phyloP scores from a whole-genome alignment of 2,797 vertebrate species.

The Sebastes dallii region DNA sequence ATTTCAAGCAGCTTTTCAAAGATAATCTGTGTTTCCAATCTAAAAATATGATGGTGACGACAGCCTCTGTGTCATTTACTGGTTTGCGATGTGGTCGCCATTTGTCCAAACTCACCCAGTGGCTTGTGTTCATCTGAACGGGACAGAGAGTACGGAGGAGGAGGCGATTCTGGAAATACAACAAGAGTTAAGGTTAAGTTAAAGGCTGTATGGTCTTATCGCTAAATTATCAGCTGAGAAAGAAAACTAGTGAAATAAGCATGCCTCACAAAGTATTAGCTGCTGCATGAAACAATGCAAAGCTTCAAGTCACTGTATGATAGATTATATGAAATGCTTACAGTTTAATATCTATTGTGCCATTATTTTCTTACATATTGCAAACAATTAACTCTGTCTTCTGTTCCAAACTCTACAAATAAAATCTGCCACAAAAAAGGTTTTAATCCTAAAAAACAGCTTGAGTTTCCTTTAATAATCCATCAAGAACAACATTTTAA shows the following conservation, averaged over 20 bases:
- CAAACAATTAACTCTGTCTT: neutral
- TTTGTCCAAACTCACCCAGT: slow-evolving; percentile 86
- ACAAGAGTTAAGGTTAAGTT: slow-evolving; percentile 11
- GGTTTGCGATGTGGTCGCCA: slow-evolving; percentile 9
- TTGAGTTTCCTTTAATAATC: neutral
- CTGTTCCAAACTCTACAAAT: neutral
- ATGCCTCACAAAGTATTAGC: neutral
- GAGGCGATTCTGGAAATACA: slow-evolving; percentile 92
- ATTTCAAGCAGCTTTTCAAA: slow-evolving; percentile 26
- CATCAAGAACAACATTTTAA: neutral
- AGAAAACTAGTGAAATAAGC: neutral
- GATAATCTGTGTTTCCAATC: slow-evolving; percentile 36
- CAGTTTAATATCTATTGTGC: neutral
- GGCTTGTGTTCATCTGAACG: slow-evolving; percentile 88
- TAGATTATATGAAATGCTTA: neutral
- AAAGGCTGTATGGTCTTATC: neutral
- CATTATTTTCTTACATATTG: neutral
- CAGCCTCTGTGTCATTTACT: slow-evolving; percentile 37
- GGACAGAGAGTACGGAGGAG: slow-evolving; percentile 94
- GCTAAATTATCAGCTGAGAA: neutral
- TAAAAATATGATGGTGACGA: slow-evolving; percentile 47
- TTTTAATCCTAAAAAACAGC: neutral
- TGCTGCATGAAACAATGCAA: neutral
- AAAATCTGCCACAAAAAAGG: neutral
- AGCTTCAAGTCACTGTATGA: neutral